Conservation (phyloP, 2,797 vertebrate genomes). For the Philypnodon macrostomus region DNA sequence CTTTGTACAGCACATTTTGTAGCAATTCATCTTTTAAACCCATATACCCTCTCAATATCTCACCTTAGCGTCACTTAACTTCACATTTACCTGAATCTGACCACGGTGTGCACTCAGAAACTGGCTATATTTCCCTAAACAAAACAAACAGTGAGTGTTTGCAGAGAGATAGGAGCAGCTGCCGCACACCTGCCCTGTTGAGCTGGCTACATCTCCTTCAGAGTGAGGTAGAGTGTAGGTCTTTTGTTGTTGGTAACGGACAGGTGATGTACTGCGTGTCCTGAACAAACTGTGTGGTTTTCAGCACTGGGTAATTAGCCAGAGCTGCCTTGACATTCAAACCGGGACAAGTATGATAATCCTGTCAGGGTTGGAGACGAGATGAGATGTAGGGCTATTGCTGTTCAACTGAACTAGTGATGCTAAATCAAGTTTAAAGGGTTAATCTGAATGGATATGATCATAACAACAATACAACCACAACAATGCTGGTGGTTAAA, state of each 20-base stretch:
- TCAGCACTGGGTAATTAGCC: constrained; percentile 60
- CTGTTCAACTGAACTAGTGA: not conserved
- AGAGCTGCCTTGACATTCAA: constrained; percentile 32
- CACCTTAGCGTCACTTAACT: constrained; percentile 52
- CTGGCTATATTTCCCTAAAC: constrained; percentile 70
- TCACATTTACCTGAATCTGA: constrained; percentile 52
- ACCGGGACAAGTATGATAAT: constrained; percentile 7
- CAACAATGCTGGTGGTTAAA: not conserved
- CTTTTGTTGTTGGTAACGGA: constrained; percentile 66
- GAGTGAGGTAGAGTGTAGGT: constrained; percentile 33
- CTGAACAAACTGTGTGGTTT: constrained; percentile 26
- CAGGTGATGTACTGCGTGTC: constrained; percentile 48
- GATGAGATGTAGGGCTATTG: not conserved
- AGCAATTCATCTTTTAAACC: too few relatives aligned
- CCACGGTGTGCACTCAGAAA: constrained; percentile 57
- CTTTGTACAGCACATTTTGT: too few relatives aligned
- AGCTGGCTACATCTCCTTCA: constrained; percentile 41
- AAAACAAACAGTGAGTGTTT: constrained; percentile 85
- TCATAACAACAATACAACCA: not conserved
- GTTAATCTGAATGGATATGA: not conserved
- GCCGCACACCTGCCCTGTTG: constrained; percentile 83
- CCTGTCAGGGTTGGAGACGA: not conserved
- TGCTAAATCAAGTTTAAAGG: not conserved
- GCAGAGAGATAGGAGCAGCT: constrained; percentile 82
- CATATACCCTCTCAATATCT: constrained; percentile 40